Evolutionary conservation across 2,797 vertebrate genomes (phyloP).

Genomic region (Psittacula echo): DNA sequence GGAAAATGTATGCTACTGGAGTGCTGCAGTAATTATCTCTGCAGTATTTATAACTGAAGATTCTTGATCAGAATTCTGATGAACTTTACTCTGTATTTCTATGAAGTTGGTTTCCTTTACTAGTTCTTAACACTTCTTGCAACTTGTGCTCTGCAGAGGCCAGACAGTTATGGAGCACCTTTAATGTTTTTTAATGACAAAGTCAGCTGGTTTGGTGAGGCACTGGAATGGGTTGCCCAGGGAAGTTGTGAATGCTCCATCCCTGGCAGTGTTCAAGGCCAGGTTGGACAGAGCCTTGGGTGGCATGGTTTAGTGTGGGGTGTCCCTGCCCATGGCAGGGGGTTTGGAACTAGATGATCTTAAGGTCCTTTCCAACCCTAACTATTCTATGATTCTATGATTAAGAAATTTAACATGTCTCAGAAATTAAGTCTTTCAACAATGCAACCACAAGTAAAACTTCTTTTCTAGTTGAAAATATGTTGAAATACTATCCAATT

Average conservation of each 20-base stretch:
- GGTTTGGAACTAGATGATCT: no score
- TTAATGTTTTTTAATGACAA: neutral
- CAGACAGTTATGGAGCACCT: neutral
- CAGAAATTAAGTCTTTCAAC: neutral
- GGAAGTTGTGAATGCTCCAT: no score
- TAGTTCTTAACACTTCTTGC: neutral
- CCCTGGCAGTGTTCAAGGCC: no score
- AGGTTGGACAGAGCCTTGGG: no score
- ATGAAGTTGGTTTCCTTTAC: neutral
- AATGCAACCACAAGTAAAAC: neutral
- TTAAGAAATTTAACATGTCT: neutral
- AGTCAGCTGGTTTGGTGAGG: neutral
- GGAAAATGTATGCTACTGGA: neutral
- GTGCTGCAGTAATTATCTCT: neutral
- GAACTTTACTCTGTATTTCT: neutral
- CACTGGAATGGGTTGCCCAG: no score
- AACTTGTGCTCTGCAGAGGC: neutral
- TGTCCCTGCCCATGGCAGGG: no score
- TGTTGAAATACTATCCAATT: neutral
- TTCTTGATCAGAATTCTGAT: neutral
- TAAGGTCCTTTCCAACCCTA: no score
- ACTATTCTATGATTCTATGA: neutral
- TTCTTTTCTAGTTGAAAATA: neutral
- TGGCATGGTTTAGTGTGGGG: no score
- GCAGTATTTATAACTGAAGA: neutral